Evolutionary conservation across 2,888 invertebrate genomes (phyloP).

Genomic region (Temnothorax unifasciatus): DNA sequence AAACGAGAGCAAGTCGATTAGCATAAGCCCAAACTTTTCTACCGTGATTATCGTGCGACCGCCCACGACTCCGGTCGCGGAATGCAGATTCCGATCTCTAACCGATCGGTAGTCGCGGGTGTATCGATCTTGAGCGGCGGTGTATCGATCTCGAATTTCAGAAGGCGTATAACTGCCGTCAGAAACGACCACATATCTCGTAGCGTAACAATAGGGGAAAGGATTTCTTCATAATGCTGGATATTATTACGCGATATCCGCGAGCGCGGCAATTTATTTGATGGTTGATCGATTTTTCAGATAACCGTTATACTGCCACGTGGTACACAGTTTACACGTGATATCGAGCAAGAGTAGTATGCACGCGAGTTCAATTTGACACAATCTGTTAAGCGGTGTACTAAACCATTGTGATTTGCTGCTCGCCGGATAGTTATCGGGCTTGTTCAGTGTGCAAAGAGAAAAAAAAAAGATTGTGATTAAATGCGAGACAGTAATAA

Average conservation of each 20-base stretch:
- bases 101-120: conserved; percentile 31
- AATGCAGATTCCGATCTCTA: conserved; percentile 36
- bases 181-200: conserved; percentile 36
- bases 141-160: conserved; percentile 57
- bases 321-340: conserved; percentile 71
- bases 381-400: conserved; percentile 77
- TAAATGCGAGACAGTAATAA: conserved; percentile 1
- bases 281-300: conserved; percentile 82
- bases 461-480: conserved; percentile 39
- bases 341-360: conserved; percentile 58
- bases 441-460: conserved; percentile 49
- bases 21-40: neutral
- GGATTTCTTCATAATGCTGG: conserved; percentile 70
- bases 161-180: conserved; percentile 24
- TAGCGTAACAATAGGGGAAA: conserved; percentile 70
- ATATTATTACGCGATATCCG: conserved; percentile 74
- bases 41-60: neutral
- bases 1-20: conserved; percentile 6
- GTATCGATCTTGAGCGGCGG: conserved; percentile 2
- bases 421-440: conserved; percentile 49
- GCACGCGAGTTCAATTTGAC: conserved; percentile 77
- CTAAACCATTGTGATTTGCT: conserved; percentile 78
- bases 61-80: conserved; percentile 29
- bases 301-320: conserved; percentile 69
- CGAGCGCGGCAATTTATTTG: conserved; percentile 80